Evolutionary conservation across 2,888 invertebrate species (phyloP).

Genomic region (Drosophila fulvimacula): DNA sequence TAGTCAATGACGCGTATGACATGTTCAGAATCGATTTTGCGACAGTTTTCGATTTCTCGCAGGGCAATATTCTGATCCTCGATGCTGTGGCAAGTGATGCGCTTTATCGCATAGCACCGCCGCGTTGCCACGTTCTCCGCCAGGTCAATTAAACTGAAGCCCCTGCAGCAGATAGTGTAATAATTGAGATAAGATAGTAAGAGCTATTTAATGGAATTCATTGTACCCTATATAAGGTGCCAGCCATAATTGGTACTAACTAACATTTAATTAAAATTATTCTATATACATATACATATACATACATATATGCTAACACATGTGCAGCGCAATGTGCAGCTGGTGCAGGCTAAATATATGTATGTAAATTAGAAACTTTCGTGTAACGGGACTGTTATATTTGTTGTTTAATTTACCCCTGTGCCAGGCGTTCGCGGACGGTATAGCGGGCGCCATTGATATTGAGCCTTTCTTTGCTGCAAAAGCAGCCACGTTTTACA

Average conservation of each 20-base stretch:
- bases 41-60: conserved; percentile 91
- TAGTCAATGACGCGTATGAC: conserved; percentile 90
- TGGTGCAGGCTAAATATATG: neutral
- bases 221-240: neutral
- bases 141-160: conserved; percentile 92
- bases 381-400: conserved; percentile 7
- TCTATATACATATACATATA: neutral
- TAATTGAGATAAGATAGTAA: conserved; percentile 43
- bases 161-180: conserved; percentile 85
- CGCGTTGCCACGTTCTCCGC: conserved; percentile 89
- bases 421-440: conserved; percentile 89
- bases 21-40: conserved; percentile 89
- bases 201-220: neutral
- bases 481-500: conserved; percentile 91
- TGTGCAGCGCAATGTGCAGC: neutral
- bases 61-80: conserved; percentile 90
- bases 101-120: conserved; percentile 90
- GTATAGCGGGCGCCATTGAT: conserved; percentile 90
- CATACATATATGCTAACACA: no score
- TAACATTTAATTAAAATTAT: neutral
- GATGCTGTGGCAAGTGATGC: conserved; percentile 91
- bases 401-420: conserved; percentile 86
- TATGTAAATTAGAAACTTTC: neutral
- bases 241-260: neutral
- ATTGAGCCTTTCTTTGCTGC: conserved; percentile 89